Percentiles rank a stretch among this genome's conserved stretches.
Conservation (phyloP, 2,888 invertebrate genomes). For the Stenurella melanura region DNA sequence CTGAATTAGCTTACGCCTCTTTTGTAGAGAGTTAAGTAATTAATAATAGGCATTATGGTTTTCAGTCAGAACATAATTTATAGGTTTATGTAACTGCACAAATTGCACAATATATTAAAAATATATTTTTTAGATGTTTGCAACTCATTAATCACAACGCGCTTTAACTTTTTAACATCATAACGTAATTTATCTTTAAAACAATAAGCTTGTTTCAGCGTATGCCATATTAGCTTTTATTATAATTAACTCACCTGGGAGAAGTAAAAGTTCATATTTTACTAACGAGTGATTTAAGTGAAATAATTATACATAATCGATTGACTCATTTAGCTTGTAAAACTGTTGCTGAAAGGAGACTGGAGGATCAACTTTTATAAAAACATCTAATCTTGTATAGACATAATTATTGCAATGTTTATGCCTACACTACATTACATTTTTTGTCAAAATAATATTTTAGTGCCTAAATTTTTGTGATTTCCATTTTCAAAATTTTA, state of each 20-base stretch:
- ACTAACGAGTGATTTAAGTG: conserved; percentile 1
- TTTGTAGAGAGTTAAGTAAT: conserved; percentile 19
- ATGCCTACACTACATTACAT: too few relatives aligned
- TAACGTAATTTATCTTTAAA: conserved; percentile 38
- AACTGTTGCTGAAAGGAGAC: neutral
- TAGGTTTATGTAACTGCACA: conserved; percentile 33
- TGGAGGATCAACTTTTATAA: neutral
- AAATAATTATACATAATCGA: neutral
- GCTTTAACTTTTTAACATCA: conserved; percentile 36
- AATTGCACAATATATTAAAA: conserved; percentile 40
- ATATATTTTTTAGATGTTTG: conserved; percentile 27
- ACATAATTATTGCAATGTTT: too few relatives aligned
- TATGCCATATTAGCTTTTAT: conserved; percentile 27
- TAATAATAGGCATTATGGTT: conserved; percentile 31
- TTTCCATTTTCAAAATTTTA: too few relatives aligned
- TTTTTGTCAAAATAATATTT: too few relatives aligned
- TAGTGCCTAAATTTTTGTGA: too few relatives aligned
- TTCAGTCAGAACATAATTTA: conserved; percentile 34
- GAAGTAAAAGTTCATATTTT: neutral
- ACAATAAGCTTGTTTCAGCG: conserved; percentile 39
- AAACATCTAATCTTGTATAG: too few relatives aligned
- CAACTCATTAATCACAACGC: conserved; percentile 36
- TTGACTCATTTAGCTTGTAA: neutral
- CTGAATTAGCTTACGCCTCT: conserved; percentile 17
- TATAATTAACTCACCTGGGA: conserved; percentile 2